phyloP scores from a whole-genome alignment of 2,888 invertebrate species.

The Druceiella hillmani region DNA sequence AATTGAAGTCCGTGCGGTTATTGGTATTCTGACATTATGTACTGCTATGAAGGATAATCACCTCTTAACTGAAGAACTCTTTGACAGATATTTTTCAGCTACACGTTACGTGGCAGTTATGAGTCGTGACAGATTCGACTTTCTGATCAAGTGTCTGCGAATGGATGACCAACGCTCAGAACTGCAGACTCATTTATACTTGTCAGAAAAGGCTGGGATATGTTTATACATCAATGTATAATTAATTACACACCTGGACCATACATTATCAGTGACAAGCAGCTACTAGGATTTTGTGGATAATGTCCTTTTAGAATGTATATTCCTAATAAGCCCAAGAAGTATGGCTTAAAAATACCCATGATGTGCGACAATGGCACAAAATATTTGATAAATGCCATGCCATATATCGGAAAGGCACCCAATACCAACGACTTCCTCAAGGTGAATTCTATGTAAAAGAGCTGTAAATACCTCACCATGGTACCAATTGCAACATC shows the following conservation, averaged over 20 bases:
- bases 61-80: conserved; percentile 22
- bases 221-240: conserved; percentile 8
- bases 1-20: conserved; percentile 24
- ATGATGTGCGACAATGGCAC: conserved; percentile 29
- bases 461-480: conserved; percentile 23
- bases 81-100: conserved; percentile 18
- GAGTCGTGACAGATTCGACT: conserved; percentile 22
- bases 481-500: conserved; percentile 23
- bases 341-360: conserved; percentile 30
- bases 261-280: conserved; percentile 17
- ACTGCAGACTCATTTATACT: conserved; percentile 22
- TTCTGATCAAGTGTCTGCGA: conserved; percentile 19
- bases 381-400: conserved; percentile 29
- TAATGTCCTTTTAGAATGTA: conserved; percentile 18
- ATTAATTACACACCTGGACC: conserved; percentile 5
- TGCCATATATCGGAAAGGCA: conserved; percentile 28
- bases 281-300: conserved; percentile 19
- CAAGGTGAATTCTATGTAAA: conserved; percentile 18
- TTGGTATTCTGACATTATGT: conserved; percentile 21
- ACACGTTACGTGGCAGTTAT: conserved; percentile 21
- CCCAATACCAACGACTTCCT: conserved; percentile 17
- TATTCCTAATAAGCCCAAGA: conserved; percentile 17
- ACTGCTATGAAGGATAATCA: conserved; percentile 25
- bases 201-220: conserved; percentile 22
- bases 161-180: conserved; percentile 16